Evolutionary conservation across 2,113 vertebrate species (phyloP).

Genomic region (Heterocephalus glaber): DNA sequence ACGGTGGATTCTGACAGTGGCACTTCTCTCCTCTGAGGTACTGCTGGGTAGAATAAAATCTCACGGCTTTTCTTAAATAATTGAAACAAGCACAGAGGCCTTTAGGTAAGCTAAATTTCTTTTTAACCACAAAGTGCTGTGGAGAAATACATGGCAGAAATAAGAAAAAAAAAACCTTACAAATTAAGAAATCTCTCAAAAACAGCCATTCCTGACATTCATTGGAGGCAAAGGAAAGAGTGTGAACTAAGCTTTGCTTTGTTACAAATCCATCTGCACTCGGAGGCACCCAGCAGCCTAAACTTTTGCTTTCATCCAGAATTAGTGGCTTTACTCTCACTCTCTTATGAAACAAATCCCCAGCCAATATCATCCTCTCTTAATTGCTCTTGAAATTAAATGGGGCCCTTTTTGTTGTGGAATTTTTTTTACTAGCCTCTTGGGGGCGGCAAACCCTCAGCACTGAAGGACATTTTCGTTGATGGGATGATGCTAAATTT

Average conservation of each 20-base stretch:
- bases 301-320: background rate
- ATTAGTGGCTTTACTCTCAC: background rate
- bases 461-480: constrained; percentile 21
- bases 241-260: background rate
- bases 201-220: background rate
- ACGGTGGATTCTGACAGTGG: background rate
- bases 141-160: background rate
- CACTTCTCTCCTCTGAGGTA: background rate
- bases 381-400: background rate
- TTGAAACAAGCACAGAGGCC: background rate
- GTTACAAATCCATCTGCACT: background rate
- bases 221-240: background rate
- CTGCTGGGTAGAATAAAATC: background rate
- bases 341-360: background rate
- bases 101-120: background rate
- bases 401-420: background rate
- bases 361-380: background rate
- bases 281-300: background rate
- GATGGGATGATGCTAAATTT: background rate
- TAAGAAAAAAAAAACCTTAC: background rate
- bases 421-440: constrained; percentile 73
- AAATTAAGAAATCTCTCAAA: background rate
- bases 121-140: background rate
- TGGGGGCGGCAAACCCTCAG: constrained; percentile 81
- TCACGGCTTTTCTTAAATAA: background rate